Percentiles rank a stretch among this genome's conserved stretches.
Conservation (phyloP, 2,888 invertebrate genomes). For the Scaptodrosophila latifasciaeformis region DNA sequence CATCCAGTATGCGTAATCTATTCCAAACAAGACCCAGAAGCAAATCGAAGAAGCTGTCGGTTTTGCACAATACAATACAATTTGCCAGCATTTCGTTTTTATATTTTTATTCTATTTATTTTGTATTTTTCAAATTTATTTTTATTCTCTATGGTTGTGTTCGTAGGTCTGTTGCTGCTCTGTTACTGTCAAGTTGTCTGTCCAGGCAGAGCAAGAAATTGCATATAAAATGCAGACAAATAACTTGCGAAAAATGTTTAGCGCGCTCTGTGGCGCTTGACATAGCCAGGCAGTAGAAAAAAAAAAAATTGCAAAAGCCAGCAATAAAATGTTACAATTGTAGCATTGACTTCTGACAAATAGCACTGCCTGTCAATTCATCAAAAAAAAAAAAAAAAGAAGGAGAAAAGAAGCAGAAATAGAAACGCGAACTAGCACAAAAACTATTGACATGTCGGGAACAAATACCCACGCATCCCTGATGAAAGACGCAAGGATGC, state of each 20-base stretch:
- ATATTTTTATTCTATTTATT: no score
- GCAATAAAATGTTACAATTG: constrained; percentile 72
- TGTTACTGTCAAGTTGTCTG: constrained; percentile 25
- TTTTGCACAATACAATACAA: constrained; percentile 59
- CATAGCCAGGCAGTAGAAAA: constrained; percentile 61
- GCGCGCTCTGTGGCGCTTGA: constrained; percentile 41
- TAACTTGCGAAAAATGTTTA: constrained; percentile 43
- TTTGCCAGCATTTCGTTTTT: constrained; percentile 54
- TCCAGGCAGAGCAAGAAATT: constrained; percentile 38
- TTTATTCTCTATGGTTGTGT: no score
- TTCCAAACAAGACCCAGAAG: constrained; percentile 49
- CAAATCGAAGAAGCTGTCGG: constrained; percentile 51
- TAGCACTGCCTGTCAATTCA: constrained; percentile 75
- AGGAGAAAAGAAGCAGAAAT: constrained; percentile 22
- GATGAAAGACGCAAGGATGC: background rate
- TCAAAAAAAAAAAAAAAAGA: constrained; percentile 56
- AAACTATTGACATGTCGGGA: constrained; percentile 17
- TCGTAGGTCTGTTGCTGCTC: no score
- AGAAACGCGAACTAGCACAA: background rate
- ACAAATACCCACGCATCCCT: constrained; percentile 11
- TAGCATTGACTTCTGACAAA: constrained; percentile 74
- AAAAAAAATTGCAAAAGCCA: constrained; percentile 29
- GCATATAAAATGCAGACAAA: constrained; percentile 62
- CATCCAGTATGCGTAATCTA: constrained; percentile 60
- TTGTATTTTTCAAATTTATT: no score